These are phyloP conservation scores for Nothobranchius furzeri DNA, from an alignment of 2,113 vertebrate species.

Conservation along the genomic window DNA sequence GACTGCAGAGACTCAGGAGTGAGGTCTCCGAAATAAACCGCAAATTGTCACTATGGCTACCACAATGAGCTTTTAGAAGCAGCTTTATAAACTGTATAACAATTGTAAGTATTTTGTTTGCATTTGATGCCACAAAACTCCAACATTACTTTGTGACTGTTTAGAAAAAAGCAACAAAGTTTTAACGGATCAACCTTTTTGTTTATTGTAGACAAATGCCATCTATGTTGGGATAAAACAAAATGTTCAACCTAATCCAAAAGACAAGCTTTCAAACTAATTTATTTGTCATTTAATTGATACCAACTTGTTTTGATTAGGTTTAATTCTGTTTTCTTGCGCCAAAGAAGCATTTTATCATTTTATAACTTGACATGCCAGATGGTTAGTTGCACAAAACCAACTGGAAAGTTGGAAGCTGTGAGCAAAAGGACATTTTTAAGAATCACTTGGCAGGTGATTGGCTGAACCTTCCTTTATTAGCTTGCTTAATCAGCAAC, in stretches of 20 bases:
- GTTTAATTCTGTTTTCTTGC: background rate
- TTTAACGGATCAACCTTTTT: slow-evolving; percentile 5
- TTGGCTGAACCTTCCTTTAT: background rate
- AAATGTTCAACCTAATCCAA: background rate
- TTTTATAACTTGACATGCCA: background rate
- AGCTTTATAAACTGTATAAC: too few species aligned
- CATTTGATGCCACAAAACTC: too few species aligned
- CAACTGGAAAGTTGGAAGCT: background rate
- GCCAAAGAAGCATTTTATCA: background rate
- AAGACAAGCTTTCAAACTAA: background rate
- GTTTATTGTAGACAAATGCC: slow-evolving; percentile 11
- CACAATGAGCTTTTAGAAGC: too few species aligned
- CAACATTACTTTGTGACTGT: too few species aligned
- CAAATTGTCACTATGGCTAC: too few species aligned
- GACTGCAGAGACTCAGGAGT: too few species aligned
- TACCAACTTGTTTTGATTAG: background rate
- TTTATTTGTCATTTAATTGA: background rate
- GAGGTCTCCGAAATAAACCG: too few species aligned
- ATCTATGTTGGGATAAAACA: slow-evolving; percentile 6
- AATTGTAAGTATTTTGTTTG: too few species aligned
- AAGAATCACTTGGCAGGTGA: background rate
- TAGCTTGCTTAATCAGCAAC: background rate
- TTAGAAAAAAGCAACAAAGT: background rate
- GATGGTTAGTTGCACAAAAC: background rate
- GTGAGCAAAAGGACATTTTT: background rate